Evolutionary conservation across 2,113 vertebrate species (phyloP), one percentile per base, ranked within the genome.

Genomic region (human): DNA sequence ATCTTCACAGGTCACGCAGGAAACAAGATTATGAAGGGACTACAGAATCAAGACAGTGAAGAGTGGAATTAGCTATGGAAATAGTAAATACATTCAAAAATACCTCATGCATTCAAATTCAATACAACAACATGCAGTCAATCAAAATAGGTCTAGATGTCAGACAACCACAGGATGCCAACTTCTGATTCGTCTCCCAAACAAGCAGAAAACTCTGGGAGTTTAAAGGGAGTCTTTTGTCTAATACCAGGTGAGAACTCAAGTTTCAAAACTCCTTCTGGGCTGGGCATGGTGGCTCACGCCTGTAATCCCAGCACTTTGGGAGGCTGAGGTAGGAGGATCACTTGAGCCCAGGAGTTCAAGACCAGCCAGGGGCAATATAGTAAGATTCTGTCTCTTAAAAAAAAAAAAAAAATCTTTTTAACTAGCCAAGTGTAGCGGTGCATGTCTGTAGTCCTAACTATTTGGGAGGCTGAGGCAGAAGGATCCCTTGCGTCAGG

Each of bases 221-320:
- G 40, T 87, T 90, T 40, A 81, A 96, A 93, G 40, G 48, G 0
- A 85, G 32, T 8, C 6, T 72, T 96, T 92, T 94, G 30, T 50
- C 8, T 89, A 94, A 40, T 25, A 66, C 4, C 25, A 96, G 48
- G 35, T 81, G 22, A 91, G 80, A 94, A 81, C 18, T 94, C 73
- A 97, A 88, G 40, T 93, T 82, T 90, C 86, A 87, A 94, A 16
- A 84, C 5, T 43, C 45, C 59, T 40, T 68, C 38, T 87, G 32
- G 2, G 32, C 32, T 68, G 16, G 32, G 27, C 27, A 64, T 32
- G 61, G 61, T 64, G 27, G 27, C 27, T 64, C 32, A n/a, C 7
- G 7, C 66, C 66, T 68, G 32, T 68, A 68, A 35, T n/a, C 32
- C 66, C 16, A 18, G 66, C 32, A 35, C 30, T 68, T 18, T n/a